Evolutionary conservation across 2,888 invertebrate species (phyloP).

Genomic region (Rhingia campestris): DNA sequence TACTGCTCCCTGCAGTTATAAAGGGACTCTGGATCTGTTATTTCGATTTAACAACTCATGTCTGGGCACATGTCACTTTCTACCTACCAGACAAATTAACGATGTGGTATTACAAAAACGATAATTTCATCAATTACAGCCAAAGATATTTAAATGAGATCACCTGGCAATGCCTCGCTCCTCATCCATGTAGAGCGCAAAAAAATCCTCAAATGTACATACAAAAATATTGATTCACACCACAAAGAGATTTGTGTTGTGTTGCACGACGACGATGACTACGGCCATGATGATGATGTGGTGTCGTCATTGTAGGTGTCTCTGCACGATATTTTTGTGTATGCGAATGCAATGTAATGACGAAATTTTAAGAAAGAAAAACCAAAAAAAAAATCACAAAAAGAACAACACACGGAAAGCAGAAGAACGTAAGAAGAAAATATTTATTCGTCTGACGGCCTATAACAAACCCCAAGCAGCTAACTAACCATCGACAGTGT

Average conservation of each 20-base stretch:
- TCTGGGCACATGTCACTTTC: no score
- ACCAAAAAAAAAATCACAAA: constrained; percentile 7
- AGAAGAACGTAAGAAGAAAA: constrained; percentile 1
- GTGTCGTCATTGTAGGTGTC: constrained; percentile 66
- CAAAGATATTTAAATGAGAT: constrained; percentile 23
- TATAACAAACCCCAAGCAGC: constrained; percentile 14
- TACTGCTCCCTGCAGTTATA: no score
- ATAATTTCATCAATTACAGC: constrained; percentile 12
- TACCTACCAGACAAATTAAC: no score
- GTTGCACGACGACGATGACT: constrained; percentile 27
- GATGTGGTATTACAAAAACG: not conserved
- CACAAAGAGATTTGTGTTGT: constrained; percentile 41
- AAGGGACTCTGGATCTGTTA: no score
- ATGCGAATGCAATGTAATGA: constrained; percentile 46
- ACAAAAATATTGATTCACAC: constrained; percentile 67
- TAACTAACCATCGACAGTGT: constrained; percentile 12
- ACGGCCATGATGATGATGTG: constrained; percentile 14
- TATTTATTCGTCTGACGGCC: constrained; percentile 19
- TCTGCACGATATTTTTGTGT: constrained; percentile 33
- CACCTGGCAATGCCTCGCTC: constrained; percentile 51
- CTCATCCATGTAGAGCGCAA: constrained; percentile 24
- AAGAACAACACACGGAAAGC: not conserved
- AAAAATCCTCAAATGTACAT: constrained; percentile 30
- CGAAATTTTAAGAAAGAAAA: constrained; percentile 44
- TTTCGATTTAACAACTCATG: no score